phyloP scores from a whole-genome alignment of 1,140 invertebrate genomes.

The Kradibia gibbosae region DNA sequence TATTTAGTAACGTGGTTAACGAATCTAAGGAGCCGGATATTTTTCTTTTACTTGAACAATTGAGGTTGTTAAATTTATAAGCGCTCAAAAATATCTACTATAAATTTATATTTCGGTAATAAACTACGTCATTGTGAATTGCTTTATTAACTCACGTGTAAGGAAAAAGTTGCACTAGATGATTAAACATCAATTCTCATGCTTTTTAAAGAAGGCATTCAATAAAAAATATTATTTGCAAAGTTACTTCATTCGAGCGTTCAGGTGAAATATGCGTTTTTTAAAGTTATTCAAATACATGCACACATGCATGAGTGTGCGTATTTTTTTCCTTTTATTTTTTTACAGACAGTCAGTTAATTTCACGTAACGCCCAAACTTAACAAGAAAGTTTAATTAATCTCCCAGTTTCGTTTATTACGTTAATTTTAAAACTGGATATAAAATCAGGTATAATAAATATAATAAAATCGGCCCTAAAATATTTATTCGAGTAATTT shows the following conservation, averaged over 20 bases:
- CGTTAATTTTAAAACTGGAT: background rate
- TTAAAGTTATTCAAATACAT: background rate
- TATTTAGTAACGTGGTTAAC: background rate
- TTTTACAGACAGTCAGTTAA: background rate
- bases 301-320: no score
- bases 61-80: background rate
- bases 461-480: background rate
- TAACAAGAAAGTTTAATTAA: constrained; percentile 35
- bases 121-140: background rate
- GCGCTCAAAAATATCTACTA: background rate
- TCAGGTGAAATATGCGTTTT: no score
- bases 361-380: constrained; percentile 16
- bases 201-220: no score
- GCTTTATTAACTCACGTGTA: background rate
- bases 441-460: background rate
- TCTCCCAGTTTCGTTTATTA: constrained; percentile 11
- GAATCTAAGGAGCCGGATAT: background rate
- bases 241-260: no score
- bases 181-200: background rate
- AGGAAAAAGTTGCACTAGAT: background rate
- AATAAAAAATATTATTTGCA: background rate
- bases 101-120: background rate
- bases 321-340: no score
- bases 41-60: background rate
- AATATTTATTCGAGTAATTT: constrained; percentile 15